Percentiles rank a stretch among this genome's conserved stretches.
phyloP scores from a whole-genome alignment of 2,888 invertebrate genomes.

The Oscheius onirici region DNA sequence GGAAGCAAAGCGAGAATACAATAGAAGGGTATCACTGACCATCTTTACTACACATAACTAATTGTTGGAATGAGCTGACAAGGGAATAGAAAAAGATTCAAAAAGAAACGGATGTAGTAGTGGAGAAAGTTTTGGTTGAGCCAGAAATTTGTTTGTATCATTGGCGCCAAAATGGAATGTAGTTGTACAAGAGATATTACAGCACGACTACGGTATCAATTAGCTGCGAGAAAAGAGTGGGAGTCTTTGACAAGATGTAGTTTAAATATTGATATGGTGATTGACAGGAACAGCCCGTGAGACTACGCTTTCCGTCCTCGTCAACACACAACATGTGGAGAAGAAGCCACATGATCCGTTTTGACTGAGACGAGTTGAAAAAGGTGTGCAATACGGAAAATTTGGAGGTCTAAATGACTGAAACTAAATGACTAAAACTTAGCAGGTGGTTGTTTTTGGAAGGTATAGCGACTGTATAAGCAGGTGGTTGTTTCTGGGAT shows the following conservation, averaged over 20 bases:
- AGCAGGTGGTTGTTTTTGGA: too few species aligned
- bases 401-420: too few species aligned
- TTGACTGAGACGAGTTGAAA: too few species aligned
- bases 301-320: constrained; percentile 21
- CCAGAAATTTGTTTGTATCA: neutral
- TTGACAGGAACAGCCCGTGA: constrained; percentile 33
- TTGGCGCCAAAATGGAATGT: neutral
- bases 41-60: neutral
- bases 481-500: too few species aligned
- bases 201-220: constrained; percentile 17
- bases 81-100: neutral
- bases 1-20: neutral
- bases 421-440: too few species aligned
- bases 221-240: constrained; percentile 6
- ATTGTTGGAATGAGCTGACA: too few species aligned
- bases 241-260: constrained; percentile 33
- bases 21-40: neutral
- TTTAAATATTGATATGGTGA: constrained; percentile 38
- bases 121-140: neutral
- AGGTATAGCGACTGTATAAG: too few species aligned
- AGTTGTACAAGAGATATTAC: neutral
- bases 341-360: neutral
- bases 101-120: neutral
- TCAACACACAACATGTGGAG: constrained; percentile 28
- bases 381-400: too few species aligned